Conservation (phyloP, 2,797 vertebrate genomes). For the Lithobates pipiens region DNA sequence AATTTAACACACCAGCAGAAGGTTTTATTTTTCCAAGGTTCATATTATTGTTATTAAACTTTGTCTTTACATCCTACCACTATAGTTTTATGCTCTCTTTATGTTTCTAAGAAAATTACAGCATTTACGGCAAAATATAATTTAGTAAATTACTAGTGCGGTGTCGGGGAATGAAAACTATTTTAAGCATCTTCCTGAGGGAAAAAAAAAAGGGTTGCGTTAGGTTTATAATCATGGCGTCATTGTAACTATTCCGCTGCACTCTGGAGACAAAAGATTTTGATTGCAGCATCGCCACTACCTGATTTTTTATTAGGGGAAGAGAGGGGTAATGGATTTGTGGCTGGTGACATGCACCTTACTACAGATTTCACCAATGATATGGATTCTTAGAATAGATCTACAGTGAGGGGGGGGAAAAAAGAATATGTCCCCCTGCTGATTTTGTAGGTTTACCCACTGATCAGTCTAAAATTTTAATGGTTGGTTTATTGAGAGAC, state of each 20-base stretch:
- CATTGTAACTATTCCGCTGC: slow-evolving; percentile 37
- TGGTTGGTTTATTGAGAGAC: too few species aligned
- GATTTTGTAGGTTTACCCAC: too few species aligned
- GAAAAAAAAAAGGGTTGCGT: slow-evolving; percentile 16
- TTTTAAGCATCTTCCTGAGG: slow-evolving; percentile 39
- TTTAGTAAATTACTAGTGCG: slow-evolving; percentile 53
- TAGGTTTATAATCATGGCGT: slow-evolving; percentile 33
- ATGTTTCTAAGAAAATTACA: slow-evolving; percentile 50
- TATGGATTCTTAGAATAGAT: background rate
- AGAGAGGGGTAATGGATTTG: background rate
- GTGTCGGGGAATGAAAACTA: slow-evolving; percentile 43
- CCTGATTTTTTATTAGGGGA: slow-evolving; percentile 31
- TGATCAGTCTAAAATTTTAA: too few species aligned
- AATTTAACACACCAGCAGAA: background rate
- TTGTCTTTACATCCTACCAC: slow-evolving; percentile 39
- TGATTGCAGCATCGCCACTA: slow-evolving; percentile 31
- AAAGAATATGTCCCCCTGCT: too few species aligned
- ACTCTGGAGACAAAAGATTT: slow-evolving; percentile 38
- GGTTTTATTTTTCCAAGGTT: background rate
- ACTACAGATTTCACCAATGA: background rate
- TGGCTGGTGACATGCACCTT: background rate
- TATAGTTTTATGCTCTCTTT: slow-evolving; percentile 53
- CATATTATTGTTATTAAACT: slow-evolving; percentile 52
- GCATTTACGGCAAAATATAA: slow-evolving; percentile 52
- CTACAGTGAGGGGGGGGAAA: too few species aligned